These are phyloP conservation scores for Pseudeuparius sepicola DNA, from an alignment of 2,888 invertebrate genomes.

Conservation along the genomic window DNA sequence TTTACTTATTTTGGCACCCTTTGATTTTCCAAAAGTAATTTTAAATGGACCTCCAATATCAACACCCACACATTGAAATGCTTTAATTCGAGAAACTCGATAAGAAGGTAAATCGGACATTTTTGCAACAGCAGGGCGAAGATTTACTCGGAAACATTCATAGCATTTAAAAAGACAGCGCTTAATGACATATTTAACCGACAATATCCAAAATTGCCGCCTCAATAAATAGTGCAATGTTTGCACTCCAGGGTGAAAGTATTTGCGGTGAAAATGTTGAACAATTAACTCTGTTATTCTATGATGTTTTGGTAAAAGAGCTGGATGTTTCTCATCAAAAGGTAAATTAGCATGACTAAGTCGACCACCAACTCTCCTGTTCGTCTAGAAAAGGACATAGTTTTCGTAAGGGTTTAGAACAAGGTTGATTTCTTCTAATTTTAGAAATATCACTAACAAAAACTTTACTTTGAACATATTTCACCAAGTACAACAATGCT, in stretches of 20 bases:
- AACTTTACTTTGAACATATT: too few relatives aligned
- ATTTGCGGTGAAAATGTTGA: neutral
- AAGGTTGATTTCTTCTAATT: too few relatives aligned
- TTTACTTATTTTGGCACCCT: neutral
- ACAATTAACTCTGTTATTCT: neutral
- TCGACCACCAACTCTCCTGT: neutral
- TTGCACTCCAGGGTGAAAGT: constrained; percentile 1
- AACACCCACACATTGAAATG: neutral
- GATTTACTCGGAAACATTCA: neutral
- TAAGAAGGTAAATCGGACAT: constrained; percentile 4
- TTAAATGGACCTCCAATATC: neutral
- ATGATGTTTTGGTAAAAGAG: neutral
- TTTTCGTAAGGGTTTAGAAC: too few relatives aligned
- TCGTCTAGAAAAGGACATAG: neutral
- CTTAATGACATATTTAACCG: neutral
- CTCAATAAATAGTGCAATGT: neutral
- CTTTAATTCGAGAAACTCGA: neutral
- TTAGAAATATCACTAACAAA: too few relatives aligned
- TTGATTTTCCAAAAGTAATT: neutral
- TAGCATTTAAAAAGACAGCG: neutral
- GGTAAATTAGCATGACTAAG: neutral
- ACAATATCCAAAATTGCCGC: constrained; percentile 1
- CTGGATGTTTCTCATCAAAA: neutral
- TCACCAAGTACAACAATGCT: too few relatives aligned
- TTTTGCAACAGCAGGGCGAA: neutral